These are phyloP conservation scores for Cotesia glomerata DNA, from an alignment of 1,140 invertebrate genomes.

Conservation along the genomic window DNA sequence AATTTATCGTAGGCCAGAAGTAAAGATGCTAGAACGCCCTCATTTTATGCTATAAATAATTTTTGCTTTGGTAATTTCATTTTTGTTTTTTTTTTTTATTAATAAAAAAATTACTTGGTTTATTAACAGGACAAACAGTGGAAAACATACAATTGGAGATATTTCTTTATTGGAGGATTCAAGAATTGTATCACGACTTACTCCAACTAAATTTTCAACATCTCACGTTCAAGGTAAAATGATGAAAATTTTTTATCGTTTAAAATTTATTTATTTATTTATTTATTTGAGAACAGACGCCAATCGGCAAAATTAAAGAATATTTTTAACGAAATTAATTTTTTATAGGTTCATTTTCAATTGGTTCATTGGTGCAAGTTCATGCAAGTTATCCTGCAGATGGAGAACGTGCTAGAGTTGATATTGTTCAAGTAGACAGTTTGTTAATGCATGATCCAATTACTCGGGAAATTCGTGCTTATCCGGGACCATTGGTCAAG, in stretches of 20 bases:
- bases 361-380: slow-evolving; percentile 75
- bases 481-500: slow-evolving; percentile 80
- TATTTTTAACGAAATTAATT: slow-evolving; percentile 5
- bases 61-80: background rate
- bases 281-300: too few relatives aligned
- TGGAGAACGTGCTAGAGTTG: slow-evolving; percentile 75
- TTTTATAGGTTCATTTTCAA: slow-evolving; percentile 66
- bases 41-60: background rate
- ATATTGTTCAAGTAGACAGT: slow-evolving; percentile 71
- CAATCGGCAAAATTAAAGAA: too few relatives aligned
- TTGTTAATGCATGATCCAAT: slow-evolving; percentile 68
- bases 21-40: background rate
- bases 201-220: slow-evolving; percentile 79
- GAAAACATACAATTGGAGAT: slow-evolving; percentile 55
- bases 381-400: slow-evolving; percentile 76
- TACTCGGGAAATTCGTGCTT: slow-evolving; percentile 71
- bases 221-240: slow-evolving; percentile 73
- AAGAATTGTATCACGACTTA: slow-evolving; percentile 71
- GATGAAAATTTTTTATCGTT: background rate
- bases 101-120: slow-evolving; percentile 17
- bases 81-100: slow-evolving; percentile 6
- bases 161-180: slow-evolving; percentile 66
- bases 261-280: too few relatives aligned
- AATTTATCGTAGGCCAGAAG: background rate
- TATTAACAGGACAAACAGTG: slow-evolving; percentile 52